Evolutionary conservation across 2,797 vertebrate species (phyloP), one percentile per base, ranked within the genome.

Genomic region (Microcaecilia unicolor): DNA sequence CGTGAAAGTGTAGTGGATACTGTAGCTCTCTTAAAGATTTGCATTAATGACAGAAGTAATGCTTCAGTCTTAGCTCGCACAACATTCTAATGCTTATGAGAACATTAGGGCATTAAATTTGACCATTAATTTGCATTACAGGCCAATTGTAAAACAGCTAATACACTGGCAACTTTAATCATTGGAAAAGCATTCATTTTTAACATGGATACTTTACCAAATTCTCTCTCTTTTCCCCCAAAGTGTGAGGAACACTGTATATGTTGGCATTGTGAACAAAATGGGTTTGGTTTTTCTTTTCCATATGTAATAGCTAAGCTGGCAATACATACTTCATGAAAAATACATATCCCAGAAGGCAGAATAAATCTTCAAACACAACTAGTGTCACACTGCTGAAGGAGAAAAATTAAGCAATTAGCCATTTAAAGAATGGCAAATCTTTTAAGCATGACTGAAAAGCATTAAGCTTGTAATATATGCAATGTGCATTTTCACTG

Each of bases 321-420:
- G 37, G 17, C 40, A 31, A 61, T 52, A 58, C 52, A 20, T 31
- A 10, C 7, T 20, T 12, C 3, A 44, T 36, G 34, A 40, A 53
- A 29, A 51, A 25, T 10, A 21, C 4, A 19, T 17, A 44, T 38
- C 32, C 34, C 30, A 45, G 27, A 51, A 36, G 28, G 56, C 34
- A 19, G 28, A 7, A 36, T 5, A 9, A 39, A 28, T 28, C 45
- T 29, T 41, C 17, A 58, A 55, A 43, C 8, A 51, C 15, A 45
- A 49, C 41, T 5, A 45, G 12, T 5, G 31, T 50, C 52, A 48
- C 44, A 58, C 2, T 34, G 19, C 43, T 31, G 34, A 30, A 12
- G 24, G 20, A 54, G 19, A 30, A 22, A 20, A 54, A 45, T 21
- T 54, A 28, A 38, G 48, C 19, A 7, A 47, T 5, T 28, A 54